Evolutionary conservation across 1,140 invertebrate species (phyloP).

Genomic region (Mesaphorura yosii): DNA sequence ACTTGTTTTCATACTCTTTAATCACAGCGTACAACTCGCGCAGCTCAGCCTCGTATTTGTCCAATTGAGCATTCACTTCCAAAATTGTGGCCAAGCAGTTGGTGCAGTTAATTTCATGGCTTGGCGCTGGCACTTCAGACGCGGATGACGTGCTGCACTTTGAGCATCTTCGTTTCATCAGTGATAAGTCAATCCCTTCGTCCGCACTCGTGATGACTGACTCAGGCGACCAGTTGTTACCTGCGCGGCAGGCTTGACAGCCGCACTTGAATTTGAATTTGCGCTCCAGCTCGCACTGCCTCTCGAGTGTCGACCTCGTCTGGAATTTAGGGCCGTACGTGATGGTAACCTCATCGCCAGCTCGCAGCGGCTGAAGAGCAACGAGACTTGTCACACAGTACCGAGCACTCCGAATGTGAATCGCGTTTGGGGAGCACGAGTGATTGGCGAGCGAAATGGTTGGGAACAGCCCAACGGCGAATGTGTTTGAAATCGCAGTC

Average conservation of each 20-base stretch:
- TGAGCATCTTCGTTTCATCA: background rate
- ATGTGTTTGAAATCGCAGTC: background rate
- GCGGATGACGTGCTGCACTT: no score
- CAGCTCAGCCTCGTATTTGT: background rate
- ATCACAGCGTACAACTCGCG: no score
- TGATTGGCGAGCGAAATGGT: background rate
- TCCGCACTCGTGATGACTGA: background rate
- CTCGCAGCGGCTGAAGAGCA: background rate
- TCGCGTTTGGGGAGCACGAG: conserved; percentile 1
- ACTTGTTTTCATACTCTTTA: no score
- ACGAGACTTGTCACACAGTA: background rate
- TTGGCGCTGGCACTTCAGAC: no score
- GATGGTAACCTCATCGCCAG: background rate
- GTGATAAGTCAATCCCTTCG: background rate
- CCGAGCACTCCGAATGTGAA: background rate
- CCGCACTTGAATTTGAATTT: background rate
- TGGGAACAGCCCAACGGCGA: background rate
- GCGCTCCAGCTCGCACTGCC: background rate
- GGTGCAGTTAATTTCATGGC: background rate
- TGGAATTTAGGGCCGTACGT: conserved; percentile 3
- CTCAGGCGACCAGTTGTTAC: background rate
- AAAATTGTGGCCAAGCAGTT: background rate
- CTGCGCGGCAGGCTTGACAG: background rate
- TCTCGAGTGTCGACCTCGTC: background rate
- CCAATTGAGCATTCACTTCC: background rate